Evolutionary conservation across 2,888 invertebrate genomes (phyloP), one percentile per base, ranked within the genome.

Genomic region (Lepidocyrtinus sp.): DNA sequence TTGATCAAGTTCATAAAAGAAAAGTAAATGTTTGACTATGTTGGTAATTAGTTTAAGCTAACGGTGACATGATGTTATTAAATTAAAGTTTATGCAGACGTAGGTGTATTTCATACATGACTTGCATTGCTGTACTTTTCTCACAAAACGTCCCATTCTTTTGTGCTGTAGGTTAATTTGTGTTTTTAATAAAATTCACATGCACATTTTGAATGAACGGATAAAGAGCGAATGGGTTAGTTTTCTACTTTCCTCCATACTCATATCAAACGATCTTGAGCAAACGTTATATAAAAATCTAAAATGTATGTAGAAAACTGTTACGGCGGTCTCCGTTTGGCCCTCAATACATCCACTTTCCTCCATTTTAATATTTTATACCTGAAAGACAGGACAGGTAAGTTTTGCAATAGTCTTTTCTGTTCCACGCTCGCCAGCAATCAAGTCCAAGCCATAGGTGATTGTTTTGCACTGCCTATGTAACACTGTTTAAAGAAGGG

Each of bases 321-420:
- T 59, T 59, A 59, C 59, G 12, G 50, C 15, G 36, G 15, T 50
- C 50, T 21, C 22, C 59, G 59, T 21, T 59, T n/a, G 36, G 36
- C 36, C 36, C n/a, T n/a, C n/a, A n/a, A n/a, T 36, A 36, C 12
- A 9, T 12, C 12, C 36, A 36, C 7, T 9, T 36, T 22, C 21
- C 59, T 59, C 22, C 59, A 59, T 59, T 25, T 62, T n/a, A 12
- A 69, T 50, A 46, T 74, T 67, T 15, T 26, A 68, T 65, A 80
- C 65, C 50, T 63, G 74, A 75, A 74, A 70, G 74, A 65, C 74
- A 74, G 69, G 79, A 80, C 79, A 70, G 70, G 65, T 50, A 46
- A 76, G 46, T 73, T 67, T 25, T 71, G 69, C 50, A 69, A 55
- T 73, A n/a, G 12, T 36, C 36, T 36, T 36, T 36, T 36, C 36